Percentiles rank a stretch among this genome's conserved stretches.
Conservation (phyloP, 2,888 invertebrate species). For the Drymonia ruficornis region DNA sequence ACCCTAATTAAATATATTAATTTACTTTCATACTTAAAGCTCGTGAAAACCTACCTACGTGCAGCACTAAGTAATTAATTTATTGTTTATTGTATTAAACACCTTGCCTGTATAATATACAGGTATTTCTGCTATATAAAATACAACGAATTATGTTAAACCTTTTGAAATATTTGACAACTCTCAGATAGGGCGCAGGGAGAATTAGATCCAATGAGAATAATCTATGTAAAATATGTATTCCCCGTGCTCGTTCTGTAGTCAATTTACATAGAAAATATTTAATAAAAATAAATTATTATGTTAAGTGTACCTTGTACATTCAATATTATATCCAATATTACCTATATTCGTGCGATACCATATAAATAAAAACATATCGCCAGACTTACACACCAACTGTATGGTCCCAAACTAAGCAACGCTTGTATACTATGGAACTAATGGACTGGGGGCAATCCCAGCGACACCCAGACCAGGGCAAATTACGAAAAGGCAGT, state of each 20-base stretch:
- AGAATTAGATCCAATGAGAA: constrained; percentile 21
- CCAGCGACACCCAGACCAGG: no score
- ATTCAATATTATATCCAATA: no score
- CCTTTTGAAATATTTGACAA: constrained; percentile 28
- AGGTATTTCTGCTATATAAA: constrained; percentile 20
- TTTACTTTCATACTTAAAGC: constrained; percentile 32
- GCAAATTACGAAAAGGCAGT: no score
- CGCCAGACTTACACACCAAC: no score
- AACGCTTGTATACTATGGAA: no score
- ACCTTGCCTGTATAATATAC: constrained; percentile 18
- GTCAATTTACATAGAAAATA: not conserved
- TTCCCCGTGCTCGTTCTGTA: constrained; percentile 8
- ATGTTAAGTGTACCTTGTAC: no score
- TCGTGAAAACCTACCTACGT: constrained; percentile 9
- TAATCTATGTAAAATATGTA: constrained; percentile 23
- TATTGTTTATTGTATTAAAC: constrained; percentile 31
- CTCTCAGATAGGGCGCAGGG: constrained; percentile 8
- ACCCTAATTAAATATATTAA: constrained; percentile 39
- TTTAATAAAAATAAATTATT: not conserved
- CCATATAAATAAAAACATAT: no score
- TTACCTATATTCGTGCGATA: no score
- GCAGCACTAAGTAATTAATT: constrained; percentile 24
- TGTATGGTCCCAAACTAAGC: no score
- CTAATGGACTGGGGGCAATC: no score
- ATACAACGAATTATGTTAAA: constrained; percentile 10